Evolutionary conservation across 1,140 invertebrate species (phyloP).

Genomic region (Euura lappo): DNA sequence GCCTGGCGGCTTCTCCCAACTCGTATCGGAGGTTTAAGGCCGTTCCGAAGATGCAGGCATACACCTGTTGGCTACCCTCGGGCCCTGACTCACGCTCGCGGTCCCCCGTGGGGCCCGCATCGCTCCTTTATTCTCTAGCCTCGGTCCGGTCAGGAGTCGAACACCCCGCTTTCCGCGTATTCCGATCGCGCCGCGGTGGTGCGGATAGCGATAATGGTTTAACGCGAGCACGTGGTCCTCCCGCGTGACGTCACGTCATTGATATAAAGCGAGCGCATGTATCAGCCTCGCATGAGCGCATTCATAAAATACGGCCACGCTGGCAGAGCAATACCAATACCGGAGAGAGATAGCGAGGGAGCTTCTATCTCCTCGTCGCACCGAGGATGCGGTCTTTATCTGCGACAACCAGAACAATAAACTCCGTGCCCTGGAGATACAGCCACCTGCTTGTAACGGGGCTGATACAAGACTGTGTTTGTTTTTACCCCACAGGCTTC

Average conservation of each 20-base stretch:
- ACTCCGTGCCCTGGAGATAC: no score
- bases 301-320: background rate
- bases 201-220: conserved; percentile 21
- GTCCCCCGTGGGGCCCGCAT: conserved; percentile 21
- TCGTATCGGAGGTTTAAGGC: no score
- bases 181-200: no score
- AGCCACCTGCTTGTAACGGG: no score
- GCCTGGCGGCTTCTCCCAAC: conserved; percentile 4
- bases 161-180: background rate
- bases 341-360: no score
- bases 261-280: conserved; percentile 41
- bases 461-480: no score
- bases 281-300: conserved; percentile 26
- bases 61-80: conserved; percentile 25
- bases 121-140: background rate
- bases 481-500: no score
- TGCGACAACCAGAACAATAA: no score
- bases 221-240: conserved; percentile 30
- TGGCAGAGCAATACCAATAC: background rate
- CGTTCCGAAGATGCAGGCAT: conserved; percentile 22
- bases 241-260: conserved; percentile 41
- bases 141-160: no score
- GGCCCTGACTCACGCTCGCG: conserved; percentile 21
- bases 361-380: no score
- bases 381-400: no score